These are phyloP conservation scores for Malacosoma neustria DNA, from an alignment of 2,888 invertebrate genomes.

Conservation along the genomic window DNA sequence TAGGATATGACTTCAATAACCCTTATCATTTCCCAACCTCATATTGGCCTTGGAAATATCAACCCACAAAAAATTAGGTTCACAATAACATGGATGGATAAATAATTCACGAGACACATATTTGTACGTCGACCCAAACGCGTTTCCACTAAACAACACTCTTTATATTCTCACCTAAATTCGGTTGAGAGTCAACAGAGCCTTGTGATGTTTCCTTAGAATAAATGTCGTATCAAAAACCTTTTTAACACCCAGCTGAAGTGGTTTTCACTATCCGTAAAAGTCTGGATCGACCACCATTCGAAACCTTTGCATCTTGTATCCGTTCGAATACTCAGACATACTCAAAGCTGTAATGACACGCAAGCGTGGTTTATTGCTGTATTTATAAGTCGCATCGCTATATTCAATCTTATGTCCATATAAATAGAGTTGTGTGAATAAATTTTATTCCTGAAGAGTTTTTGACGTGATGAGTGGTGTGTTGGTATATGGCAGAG, in stretches of 20 bases:
- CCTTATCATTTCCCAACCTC: not conserved
- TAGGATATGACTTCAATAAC: not conserved
- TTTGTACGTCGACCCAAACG: not conserved
- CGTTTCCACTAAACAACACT: not conserved
- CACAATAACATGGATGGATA: not conserved
- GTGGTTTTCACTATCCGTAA: constrained; percentile 15
- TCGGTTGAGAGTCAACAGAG: constrained; percentile 1
- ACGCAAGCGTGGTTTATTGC: constrained; percentile 12
- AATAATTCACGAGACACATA: not conserved
- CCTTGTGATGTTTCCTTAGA: constrained; percentile 6
- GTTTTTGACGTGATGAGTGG: constrained; percentile 27
- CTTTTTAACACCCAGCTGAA: constrained; percentile 23
- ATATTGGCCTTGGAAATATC: not conserved
- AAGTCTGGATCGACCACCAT: constrained; percentile 17
- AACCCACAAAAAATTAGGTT: not conserved
- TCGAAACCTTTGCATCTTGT: constrained; percentile 13
- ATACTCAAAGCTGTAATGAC: constrained; percentile 20
- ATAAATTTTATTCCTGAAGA: constrained; percentile 24
- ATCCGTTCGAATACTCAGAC: constrained; percentile 28
- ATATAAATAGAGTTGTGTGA: too few relatives aligned
- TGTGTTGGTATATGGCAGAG: constrained; percentile 20
- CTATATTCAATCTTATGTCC: too few relatives aligned
- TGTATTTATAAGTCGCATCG: too few relatives aligned
- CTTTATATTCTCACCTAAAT: not conserved
- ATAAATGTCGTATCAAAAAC: constrained; percentile 15